These are phyloP conservation scores for Neotoma lepida DNA, from an alignment of 2,113 vertebrate genomes.

Conservation along the genomic window DNA sequence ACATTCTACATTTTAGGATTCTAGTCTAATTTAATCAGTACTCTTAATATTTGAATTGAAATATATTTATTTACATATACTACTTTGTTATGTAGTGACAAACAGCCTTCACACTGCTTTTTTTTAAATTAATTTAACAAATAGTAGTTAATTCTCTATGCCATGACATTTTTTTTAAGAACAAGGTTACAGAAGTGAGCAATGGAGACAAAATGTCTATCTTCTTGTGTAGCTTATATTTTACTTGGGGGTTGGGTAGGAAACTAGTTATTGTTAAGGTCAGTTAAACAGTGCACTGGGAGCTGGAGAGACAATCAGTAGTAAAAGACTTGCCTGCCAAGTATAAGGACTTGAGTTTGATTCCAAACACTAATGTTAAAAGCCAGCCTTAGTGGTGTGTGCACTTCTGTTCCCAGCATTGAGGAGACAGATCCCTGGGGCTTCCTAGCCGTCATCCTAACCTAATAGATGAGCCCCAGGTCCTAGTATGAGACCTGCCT, in stretches of 20 bases:
- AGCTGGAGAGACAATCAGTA: not conserved
- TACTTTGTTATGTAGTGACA: conserved; percentile 27
- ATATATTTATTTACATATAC: not conserved
- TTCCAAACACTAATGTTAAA: not conserved
- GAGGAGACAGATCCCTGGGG: not conserved
- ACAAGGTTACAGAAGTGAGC: not conserved
- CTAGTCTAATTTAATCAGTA: conserved; percentile 37
- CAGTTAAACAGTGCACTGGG: not conserved
- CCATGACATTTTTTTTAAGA: conserved; percentile 7
- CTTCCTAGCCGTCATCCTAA: not conserved
- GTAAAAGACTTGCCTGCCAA: not conserved
- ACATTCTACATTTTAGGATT: conserved; percentile 39
- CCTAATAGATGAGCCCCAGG: not conserved
- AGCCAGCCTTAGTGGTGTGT: not conserved
- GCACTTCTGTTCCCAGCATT: not conserved
- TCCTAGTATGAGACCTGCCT: not conserved
- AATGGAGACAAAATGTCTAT: not conserved
- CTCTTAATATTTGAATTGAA: conserved; percentile 36
- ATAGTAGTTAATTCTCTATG: conserved; percentile 8
- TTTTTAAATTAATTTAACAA: not conserved
- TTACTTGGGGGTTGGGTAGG: not conserved
- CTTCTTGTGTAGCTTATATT: not conserved
- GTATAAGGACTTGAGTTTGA: not conserved
- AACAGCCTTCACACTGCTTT: not conserved
- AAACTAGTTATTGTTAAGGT: not conserved